phyloP scores from a whole-genome alignment of 2,888 invertebrate species.

The Drosophila formosana region DNA sequence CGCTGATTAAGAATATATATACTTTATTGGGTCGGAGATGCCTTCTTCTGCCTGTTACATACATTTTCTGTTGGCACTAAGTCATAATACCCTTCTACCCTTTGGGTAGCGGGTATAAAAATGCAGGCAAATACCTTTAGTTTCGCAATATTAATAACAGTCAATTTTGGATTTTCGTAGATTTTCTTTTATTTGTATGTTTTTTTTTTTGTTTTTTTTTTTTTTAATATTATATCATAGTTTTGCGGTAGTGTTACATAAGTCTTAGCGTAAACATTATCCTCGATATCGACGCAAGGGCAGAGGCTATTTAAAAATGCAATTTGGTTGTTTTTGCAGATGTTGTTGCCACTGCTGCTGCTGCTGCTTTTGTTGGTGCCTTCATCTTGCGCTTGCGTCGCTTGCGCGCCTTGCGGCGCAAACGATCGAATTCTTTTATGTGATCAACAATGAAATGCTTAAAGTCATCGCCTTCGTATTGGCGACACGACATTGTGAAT shows the following conservation, averaged over 20 bases:
- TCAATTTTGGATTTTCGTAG: background rate
- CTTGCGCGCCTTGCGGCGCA: slow-evolving; percentile 77
- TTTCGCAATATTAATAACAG: background rate
- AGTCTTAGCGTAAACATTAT: slow-evolving; percentile 7
- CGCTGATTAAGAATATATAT: too few relatives aligned
- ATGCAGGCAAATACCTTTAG: too few relatives aligned
- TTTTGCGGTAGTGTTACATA: slow-evolving; percentile 35
- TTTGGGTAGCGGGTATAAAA: too few relatives aligned
- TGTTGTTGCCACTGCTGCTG: slow-evolving; percentile 1
- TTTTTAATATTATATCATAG: slow-evolving; percentile 12
- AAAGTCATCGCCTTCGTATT: slow-evolving; percentile 72
- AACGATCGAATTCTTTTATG: slow-evolving; percentile 74
- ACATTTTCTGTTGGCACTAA: too few relatives aligned
- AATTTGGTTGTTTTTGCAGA: background rate
- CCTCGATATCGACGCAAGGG: too few relatives aligned
- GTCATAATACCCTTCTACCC: too few relatives aligned
- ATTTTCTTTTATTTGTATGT: slow-evolving; percentile 8
- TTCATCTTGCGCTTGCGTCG: slow-evolving; percentile 62
- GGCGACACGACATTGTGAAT: slow-evolving; percentile 74
- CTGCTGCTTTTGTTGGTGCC: slow-evolving; percentile 8
- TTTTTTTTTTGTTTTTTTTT: slow-evolving; percentile 3
- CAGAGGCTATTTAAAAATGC: background rate
- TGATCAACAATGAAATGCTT: slow-evolving; percentile 77
- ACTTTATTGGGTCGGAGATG: too few relatives aligned
- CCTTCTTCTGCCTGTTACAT: too few relatives aligned